These are phyloP conservation scores for Pangasianodon hypophthalmus DNA, from an alignment of 2,113 vertebrate species.

Conservation along the genomic window DNA sequence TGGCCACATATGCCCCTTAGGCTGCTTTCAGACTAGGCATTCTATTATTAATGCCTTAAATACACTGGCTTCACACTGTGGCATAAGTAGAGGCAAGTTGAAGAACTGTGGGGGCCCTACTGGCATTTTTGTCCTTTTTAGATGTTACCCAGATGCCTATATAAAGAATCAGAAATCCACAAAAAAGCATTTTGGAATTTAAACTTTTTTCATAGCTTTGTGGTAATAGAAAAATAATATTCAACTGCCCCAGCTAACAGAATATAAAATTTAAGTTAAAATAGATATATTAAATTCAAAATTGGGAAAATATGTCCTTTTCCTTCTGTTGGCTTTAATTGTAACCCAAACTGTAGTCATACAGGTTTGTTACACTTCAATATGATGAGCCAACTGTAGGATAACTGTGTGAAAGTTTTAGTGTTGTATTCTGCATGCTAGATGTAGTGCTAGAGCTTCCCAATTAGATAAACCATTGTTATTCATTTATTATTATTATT, in stretches of 20 bases:
- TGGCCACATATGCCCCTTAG: background rate
- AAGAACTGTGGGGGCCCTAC: background rate
- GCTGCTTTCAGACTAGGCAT: background rate
- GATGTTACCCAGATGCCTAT: background rate
- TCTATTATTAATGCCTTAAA: background rate
- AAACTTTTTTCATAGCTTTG: background rate
- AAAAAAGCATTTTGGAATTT: background rate
- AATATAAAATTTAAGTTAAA: no score
- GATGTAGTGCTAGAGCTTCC: background rate
- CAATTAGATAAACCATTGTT: background rate
- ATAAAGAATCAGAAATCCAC: background rate
- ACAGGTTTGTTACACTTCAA: background rate
- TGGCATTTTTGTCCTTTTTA: background rate
- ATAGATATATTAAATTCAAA: no score
- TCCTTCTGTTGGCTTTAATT: background rate
- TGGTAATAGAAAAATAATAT: background rate
- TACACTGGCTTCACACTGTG: background rate
- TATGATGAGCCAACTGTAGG: background rate
- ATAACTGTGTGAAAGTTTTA: background rate
- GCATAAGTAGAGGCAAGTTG: background rate
- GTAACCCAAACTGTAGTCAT: background rate
- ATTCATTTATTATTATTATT: background rate
- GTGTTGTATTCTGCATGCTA: background rate
- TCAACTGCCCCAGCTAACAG: background rate
- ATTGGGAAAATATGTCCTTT: background rate